These are phyloP conservation scores for Datnioides undecimradiatus DNA, from an alignment of 2,113 vertebrate genomes.

Conservation along the genomic window DNA sequence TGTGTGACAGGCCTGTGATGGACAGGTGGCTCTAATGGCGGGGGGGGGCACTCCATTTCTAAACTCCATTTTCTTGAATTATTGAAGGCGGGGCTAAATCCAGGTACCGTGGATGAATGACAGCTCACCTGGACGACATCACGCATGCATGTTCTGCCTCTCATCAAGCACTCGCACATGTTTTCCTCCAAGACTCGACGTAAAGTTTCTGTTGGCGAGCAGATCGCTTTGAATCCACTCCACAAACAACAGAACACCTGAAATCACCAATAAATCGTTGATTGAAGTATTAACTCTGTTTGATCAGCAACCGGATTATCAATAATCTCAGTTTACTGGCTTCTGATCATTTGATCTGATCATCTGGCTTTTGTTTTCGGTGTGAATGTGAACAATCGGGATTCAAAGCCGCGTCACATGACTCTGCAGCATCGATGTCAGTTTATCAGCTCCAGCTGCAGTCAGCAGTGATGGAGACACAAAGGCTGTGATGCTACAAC, in stretches of 20 bases:
- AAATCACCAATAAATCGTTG: neutral
- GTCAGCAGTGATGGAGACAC: too few species aligned
- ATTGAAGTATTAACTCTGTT: neutral
- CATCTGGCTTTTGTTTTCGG: too few species aligned
- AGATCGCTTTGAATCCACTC: neutral
- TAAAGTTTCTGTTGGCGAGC: neutral
- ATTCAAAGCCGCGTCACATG: too few species aligned
- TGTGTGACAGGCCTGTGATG: constrained; percentile 43
- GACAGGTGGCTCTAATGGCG: constrained; percentile 65
- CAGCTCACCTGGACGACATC: constrained; percentile 46
- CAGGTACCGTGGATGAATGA: constrained; percentile 57
- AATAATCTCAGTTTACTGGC: too few species aligned
- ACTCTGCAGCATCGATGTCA: too few species aligned
- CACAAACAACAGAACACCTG: neutral
- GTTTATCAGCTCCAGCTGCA: too few species aligned
- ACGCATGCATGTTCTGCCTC: constrained; percentile 19
- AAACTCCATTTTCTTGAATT: constrained; percentile 63
- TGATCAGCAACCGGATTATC: too few species aligned
- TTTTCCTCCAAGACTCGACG: neutral
- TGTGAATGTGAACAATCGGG: too few species aligned
- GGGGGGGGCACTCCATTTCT: constrained; percentile 53
- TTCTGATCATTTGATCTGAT: too few species aligned
- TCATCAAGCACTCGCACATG: neutral
- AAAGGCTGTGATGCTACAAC: too few species aligned
- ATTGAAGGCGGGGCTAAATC: constrained; percentile 72